Evolutionary conservation across 1,140 invertebrate genomes (phyloP).

Genomic region (Pseudomyrmex concolor): DNA sequence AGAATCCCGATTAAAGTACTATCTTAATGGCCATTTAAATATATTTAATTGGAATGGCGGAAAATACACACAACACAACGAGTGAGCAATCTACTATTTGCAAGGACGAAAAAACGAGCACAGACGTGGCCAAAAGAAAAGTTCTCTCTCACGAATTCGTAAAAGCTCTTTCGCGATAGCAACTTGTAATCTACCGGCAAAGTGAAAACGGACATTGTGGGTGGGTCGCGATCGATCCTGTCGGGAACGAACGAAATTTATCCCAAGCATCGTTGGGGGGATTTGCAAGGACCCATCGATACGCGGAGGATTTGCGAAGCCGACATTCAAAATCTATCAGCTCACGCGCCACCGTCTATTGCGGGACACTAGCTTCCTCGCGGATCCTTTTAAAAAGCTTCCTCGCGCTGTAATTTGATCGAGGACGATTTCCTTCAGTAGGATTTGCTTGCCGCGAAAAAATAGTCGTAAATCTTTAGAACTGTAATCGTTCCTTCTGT

Average conservation of each 20-base stretch:
- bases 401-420: conserved; percentile 47
- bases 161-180: conserved; percentile 13
- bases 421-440: conserved; percentile 40
- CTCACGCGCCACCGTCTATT: conserved; percentile 44
- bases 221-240: conserved; percentile 40
- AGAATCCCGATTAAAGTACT: no score
- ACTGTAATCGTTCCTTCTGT: conserved; percentile 5
- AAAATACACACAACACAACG: neutral
- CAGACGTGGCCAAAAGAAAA: neutral
- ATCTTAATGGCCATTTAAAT: neutral
- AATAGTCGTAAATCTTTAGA: conserved; percentile 35
- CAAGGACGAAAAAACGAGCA: neutral
- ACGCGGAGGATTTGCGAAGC: conserved; percentile 58
- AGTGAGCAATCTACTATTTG: neutral
- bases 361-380: conserved; percentile 13
- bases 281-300: conserved; percentile 58
- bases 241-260: conserved; percentile 38
- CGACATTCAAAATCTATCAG: conserved; percentile 58
- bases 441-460: neutral
- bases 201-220: conserved; percentile 57
- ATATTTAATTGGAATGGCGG: neutral
- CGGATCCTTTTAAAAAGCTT: conserved; percentile 49
- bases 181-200: conserved; percentile 54
- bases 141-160: conserved; percentile 25
- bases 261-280: conserved; percentile 46